These are phyloP conservation scores for Echinarachnius parma DNA, from an alignment of 53 echinoderm and acorn worm species.

Conservation along the genomic window DNA sequence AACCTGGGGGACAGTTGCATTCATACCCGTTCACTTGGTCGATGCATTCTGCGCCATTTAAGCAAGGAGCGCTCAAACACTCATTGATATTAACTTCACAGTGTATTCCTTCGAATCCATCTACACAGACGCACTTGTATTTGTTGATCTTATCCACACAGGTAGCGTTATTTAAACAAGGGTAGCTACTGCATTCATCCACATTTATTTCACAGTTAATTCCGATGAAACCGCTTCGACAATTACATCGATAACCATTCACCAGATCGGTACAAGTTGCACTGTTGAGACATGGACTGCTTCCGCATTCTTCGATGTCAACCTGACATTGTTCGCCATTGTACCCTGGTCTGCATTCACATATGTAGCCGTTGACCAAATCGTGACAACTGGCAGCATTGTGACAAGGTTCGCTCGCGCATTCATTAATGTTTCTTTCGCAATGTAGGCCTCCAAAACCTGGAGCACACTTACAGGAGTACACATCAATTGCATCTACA, in stretches of 20 bases:
- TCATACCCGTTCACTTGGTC: slow-evolving; percentile 52
- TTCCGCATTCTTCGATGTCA: slow-evolving; percentile 39
- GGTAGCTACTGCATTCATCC: slow-evolving; percentile 42
- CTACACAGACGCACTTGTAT: slow-evolving; percentile 24
- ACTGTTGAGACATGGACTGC: slow-evolving; percentile 28
- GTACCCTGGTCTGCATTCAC: slow-evolving; percentile 30
- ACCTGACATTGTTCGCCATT: slow-evolving; percentile 13
- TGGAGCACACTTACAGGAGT: slow-evolving; percentile 26
- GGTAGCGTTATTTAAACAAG: slow-evolving; percentile 14
- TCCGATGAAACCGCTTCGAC: slow-evolving; percentile 25
- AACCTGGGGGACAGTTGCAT: slow-evolving; percentile 69
- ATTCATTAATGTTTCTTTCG: slow-evolving; percentile 50
- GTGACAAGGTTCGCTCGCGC: slow-evolving; percentile 35
- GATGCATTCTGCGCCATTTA: slow-evolving; percentile 47
- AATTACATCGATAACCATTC: slow-evolving; percentile 12
- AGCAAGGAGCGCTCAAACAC: slow-evolving; percentile 48
- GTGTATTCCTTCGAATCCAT: slow-evolving; percentile 24
- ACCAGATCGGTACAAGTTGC: slow-evolving; percentile 39
- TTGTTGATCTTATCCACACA: slow-evolving; percentile 33
- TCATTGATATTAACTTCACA: slow-evolving; percentile 44
- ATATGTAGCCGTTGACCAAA: slow-evolving; percentile 15
- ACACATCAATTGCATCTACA: slow-evolving; percentile 29
- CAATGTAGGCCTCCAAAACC: slow-evolving; percentile 38
- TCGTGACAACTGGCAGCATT: slow-evolving; percentile 33
- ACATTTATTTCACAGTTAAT: slow-evolving; percentile 36